phyloP scores from a whole-genome alignment of 2,797 vertebrate species.

The Sparus aurata region DNA sequence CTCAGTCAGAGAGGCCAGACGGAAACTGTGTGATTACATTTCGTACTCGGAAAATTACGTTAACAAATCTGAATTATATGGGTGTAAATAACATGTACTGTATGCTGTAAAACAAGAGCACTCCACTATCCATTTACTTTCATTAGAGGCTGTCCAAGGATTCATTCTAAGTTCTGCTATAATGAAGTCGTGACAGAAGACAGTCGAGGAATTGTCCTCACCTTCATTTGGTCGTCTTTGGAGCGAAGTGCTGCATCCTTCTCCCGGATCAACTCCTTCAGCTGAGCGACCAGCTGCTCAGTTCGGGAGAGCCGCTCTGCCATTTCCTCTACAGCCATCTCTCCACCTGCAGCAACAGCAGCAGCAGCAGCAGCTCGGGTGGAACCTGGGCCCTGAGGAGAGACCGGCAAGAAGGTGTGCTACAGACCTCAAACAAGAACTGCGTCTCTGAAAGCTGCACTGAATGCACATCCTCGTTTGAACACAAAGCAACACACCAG shows the following conservation, averaged over 20 bases:
- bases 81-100: background rate
- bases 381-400: constrained; percentile 76
- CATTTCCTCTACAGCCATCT: constrained; percentile 81
- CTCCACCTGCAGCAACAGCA: constrained; percentile 25
- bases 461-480: background rate
- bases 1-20: background rate
- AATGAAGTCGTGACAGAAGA: too few relatives aligned
- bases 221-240: constrained; percentile 92
- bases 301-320: constrained; percentile 88
- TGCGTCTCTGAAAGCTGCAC: background rate
- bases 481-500: background rate
- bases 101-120: background rate
- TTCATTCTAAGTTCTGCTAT: background rate
- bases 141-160: too few relatives aligned
- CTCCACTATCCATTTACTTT: background rate
- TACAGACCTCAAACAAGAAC: background rate
- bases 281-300: constrained; percentile 89
- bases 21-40: background rate
- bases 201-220: constrained; percentile 43
- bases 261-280: constrained; percentile 92
- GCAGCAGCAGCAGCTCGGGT: constrained; percentile 43
- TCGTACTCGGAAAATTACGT: background rate
- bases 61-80: too few relatives aligned
- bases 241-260: constrained; percentile 87
- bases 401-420: background rate